phyloP scores from a whole-genome alignment of 1,140 invertebrate species.

The Xylocopa sonorina region DNA sequence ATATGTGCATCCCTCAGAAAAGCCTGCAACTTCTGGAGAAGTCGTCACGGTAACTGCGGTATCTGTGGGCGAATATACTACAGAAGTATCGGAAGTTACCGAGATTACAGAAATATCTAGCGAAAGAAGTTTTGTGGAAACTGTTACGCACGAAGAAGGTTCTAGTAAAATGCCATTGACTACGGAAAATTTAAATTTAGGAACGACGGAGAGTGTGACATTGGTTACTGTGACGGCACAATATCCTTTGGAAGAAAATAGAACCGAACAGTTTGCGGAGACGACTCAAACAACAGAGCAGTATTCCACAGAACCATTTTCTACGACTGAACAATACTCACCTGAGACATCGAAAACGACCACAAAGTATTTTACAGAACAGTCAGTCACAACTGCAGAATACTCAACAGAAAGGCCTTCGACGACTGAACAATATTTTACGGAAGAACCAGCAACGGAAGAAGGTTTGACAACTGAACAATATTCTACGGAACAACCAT shows the following conservation, averaged over 20 bases:
- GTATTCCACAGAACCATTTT: conserved; percentile 3
- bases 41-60: conserved; percentile 29
- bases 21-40: neutral
- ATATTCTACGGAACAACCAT: conserved; percentile 4
- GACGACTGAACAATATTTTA: conserved; percentile 7
- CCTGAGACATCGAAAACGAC: neutral
- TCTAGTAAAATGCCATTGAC: neutral
- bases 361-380: conserved; percentile 6
- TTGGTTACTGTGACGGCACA: conserved; percentile 23
- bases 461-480: neutral
- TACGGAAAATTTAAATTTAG: neutral
- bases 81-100: neutral
- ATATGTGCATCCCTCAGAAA: neutral
- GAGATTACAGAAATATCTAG: neutral
- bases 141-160: neutral
- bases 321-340: neutral
- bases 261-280: neutral
- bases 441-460: neutral
- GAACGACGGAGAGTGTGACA: conserved; percentile 1
- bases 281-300: neutral
- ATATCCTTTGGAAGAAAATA: conserved; percentile 14
- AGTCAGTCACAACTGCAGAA: neutral
- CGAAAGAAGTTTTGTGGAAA: neutral
- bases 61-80: neutral
- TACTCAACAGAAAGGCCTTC: neutral